phyloP scores from a whole-genome alignment of 2,113 vertebrate species.

The Oreochromis tanganicae region DNA sequence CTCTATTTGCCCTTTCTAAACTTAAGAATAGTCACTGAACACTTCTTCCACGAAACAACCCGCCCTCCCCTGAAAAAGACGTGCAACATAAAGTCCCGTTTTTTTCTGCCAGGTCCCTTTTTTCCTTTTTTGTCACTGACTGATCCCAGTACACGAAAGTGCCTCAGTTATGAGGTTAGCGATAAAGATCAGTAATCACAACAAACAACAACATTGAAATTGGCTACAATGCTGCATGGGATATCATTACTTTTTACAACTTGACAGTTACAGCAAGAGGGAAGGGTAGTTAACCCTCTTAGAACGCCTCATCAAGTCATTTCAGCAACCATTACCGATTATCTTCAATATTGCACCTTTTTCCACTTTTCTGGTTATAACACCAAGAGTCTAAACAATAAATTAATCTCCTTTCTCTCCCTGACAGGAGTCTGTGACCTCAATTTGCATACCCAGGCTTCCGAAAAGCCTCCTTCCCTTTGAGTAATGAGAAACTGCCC shows the following conservation, averaged over 20 bases:
- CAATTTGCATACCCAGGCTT: constrained; percentile 47
- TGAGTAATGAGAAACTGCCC: constrained; percentile 12
- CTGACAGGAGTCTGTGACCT: constrained; percentile 54
- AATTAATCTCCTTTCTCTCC: constrained; percentile 49
- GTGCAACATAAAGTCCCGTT: constrained; percentile 60
- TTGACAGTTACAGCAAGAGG: constrained; percentile 24
- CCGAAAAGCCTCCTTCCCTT: constrained; percentile 8
- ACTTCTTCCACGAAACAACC: constrained; percentile 13
- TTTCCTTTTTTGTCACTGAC: constrained; percentile 40
- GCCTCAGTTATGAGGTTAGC: constrained; percentile 68
- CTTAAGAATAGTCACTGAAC: not conserved
- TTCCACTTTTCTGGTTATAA: constrained; percentile 29
- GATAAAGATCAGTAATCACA: constrained; percentile 58
- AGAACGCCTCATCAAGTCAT: not conserved
- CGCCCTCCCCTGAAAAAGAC: not conserved
- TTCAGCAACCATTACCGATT: constrained; percentile 50
- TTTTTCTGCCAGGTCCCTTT: constrained; percentile 54
- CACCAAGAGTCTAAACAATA: constrained; percentile 45
- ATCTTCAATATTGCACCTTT: constrained; percentile 69
- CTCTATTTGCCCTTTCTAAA: constrained; percentile 18
- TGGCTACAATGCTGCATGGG: constrained; percentile 72
- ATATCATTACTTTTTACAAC: constrained; percentile 42
- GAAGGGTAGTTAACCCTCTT: not conserved
- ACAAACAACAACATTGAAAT: constrained; percentile 64
- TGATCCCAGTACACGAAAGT: constrained; percentile 62